These are phyloP conservation scores for Zeus faber DNA, from an alignment of 2,113 vertebrate species.

Conservation along the genomic window DNA sequence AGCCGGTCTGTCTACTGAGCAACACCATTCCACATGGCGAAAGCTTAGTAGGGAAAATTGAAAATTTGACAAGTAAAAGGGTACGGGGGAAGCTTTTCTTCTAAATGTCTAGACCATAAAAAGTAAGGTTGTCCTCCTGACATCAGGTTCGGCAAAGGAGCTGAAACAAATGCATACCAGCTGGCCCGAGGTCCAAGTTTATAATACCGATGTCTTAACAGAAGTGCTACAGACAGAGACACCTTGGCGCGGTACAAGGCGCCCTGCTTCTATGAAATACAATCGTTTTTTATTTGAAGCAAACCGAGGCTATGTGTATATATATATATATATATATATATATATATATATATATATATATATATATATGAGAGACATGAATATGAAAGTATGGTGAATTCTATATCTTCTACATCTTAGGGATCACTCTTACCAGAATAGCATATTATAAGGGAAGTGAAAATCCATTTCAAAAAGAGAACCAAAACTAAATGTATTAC, in stretches of 20 bases:
- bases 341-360: too few species aligned
- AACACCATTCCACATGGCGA: neutral
- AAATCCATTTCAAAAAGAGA: constrained; percentile 24
- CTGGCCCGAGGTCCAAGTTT: constrained; percentile 11
- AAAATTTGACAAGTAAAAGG: neutral
- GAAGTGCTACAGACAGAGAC: neutral
- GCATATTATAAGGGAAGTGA: neutral
- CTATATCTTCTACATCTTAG: constrained; percentile 27
- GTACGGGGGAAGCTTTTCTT: neutral
- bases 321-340: neutral
- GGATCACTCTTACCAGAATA: constrained; percentile 22
- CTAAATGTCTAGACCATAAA: neutral
- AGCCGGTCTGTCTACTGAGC: neutral
- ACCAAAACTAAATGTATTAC: too few species aligned
- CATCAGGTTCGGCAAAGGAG: neutral
- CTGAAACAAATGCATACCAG: constrained; percentile 2
- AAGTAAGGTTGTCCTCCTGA: neutral
- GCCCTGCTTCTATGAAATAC: neutral
- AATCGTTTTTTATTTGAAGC: neutral
- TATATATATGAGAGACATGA: neutral
- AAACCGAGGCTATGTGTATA: neutral
- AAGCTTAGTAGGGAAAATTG: constrained; percentile 1
- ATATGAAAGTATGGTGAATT: neutral
- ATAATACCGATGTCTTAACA: constrained; percentile 9
- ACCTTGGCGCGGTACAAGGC: neutral